Percentiles rank a stretch among this genome's conserved stretches.
phyloP scores from a whole-genome alignment of 2,888 invertebrate genomes.

The Beris morrisii region DNA sequence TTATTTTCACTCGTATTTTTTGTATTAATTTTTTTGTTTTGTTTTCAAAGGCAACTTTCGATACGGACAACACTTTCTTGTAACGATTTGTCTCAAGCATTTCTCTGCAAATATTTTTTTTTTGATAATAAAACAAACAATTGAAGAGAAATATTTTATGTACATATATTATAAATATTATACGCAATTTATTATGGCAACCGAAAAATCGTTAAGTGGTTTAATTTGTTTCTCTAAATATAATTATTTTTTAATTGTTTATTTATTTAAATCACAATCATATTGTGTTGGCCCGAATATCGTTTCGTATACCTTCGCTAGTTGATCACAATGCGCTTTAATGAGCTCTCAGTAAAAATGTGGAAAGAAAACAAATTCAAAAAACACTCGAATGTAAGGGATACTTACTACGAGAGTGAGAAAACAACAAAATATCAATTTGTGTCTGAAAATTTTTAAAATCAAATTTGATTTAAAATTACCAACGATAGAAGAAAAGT shows the following conservation, averaged over 20 bases:
- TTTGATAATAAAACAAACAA: no score
- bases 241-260: background rate
- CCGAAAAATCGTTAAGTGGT: background rate
- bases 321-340: slow-evolving; percentile 45
- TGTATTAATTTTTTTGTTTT: background rate
- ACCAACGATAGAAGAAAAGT: background rate
- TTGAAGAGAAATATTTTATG: background rate
- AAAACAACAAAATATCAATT: no score
- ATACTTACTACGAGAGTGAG: background rate
- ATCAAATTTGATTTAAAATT: background rate
- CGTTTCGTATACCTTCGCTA: slow-evolving; percentile 21
- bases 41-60: slow-evolving; percentile 5
- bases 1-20: slow-evolving; percentile 4
- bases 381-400: background rate
- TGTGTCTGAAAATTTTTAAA: no score
- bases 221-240: background rate
- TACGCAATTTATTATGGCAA: background rate
- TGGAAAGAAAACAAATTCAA: slow-evolving; percentile 13
- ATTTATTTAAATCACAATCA: background rate
- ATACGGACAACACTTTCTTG: background rate
- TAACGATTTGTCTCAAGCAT: no score
- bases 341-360: slow-evolving; percentile 44
- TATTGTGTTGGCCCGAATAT: background rate
- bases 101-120: no score
- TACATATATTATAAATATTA: slow-evolving; percentile 1